These are phyloP conservation scores for Procavia capensis DNA, from an alignment of 2,113 vertebrate genomes.

Conservation along the genomic window DNA sequence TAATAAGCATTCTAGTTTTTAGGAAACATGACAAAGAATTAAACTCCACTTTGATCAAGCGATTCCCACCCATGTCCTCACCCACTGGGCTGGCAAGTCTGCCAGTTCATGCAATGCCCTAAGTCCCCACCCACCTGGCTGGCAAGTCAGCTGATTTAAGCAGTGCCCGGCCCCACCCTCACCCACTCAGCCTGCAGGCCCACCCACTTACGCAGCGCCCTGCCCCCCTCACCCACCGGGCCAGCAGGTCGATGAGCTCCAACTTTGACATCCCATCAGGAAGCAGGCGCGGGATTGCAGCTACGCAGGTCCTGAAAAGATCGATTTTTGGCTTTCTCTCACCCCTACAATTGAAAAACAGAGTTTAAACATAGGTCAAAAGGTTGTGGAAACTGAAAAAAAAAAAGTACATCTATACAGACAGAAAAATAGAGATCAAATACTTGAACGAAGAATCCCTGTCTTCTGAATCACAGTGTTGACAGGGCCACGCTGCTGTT, in stretches of 20 bases:
- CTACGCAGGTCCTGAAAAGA: constrained; percentile 98
- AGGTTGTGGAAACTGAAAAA: constrained; percentile 26
- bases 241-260: constrained; percentile 96
- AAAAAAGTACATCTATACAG: neutral
- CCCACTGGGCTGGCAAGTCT: constrained; percentile 96
- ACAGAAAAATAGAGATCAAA: neutral
- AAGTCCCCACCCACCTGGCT: too few species aligned
- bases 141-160: too few species aligned
- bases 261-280: constrained; percentile 99
- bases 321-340: constrained; percentile 99
- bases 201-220: too few species aligned
- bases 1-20: neutral
- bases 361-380: constrained; percentile 56
- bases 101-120: too few species aligned
- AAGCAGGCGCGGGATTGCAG: constrained; percentile 97
- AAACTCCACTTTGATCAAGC: neutral
- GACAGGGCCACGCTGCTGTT: neutral
- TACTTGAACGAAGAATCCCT: constrained; percentile 33
- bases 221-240: constrained; percentile 91
- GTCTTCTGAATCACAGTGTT: neutral
- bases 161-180: too few species aligned
- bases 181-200: too few species aligned
- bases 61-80: neutral
- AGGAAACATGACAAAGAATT: neutral
- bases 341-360: constrained; percentile 89